A percentile compares a stretch with the other conserved stretches of the same genome.
These are phyloP conservation scores for Taenioides sp. DNA, from an alignment of 2,797 vertebrate genomes.

Conservation along the genomic window DNA sequence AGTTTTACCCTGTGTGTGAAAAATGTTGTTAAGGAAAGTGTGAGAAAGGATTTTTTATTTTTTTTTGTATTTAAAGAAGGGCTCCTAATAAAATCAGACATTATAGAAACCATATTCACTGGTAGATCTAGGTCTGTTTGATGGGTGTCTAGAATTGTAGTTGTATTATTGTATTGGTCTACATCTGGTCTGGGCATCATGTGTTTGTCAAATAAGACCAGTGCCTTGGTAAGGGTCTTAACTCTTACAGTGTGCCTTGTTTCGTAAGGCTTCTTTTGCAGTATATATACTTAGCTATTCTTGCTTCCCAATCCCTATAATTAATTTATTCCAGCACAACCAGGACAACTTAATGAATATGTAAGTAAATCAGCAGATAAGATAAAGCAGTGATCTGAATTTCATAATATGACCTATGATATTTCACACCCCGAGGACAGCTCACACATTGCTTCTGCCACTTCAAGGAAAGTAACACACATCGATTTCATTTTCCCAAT, in stretches of 20 bases:
- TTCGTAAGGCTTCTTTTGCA: conserved; percentile 16
- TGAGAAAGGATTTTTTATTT: neutral
- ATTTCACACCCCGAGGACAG: conserved; percentile 35
- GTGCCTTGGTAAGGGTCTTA: neutral
- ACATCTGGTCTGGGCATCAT: neutral
- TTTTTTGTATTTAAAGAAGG: neutral
- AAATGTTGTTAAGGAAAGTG: neutral
- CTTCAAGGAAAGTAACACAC: conserved; percentile 33
- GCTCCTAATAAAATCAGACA: neutral
- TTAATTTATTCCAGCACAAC: conserved; percentile 31
- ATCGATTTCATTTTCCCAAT: conserved; percentile 9
- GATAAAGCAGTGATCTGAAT: conserved; percentile 48
- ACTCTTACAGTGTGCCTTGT: neutral
- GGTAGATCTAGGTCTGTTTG: neutral
- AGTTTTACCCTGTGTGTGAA: neutral
- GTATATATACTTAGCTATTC: conserved; percentile 22
- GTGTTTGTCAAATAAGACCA: neutral
- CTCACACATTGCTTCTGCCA: conserved; percentile 21
- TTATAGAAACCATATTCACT: neutral
- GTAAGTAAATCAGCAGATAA: conserved; percentile 55
- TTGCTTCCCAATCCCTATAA: conserved; percentile 37
- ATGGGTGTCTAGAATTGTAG: neutral
- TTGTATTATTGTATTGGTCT: neutral
- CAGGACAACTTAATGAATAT: conserved; percentile 58
- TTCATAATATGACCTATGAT: conserved; percentile 56